phyloP scores from a whole-genome alignment of 2,888 invertebrate genomes.

The Himalopsyche kuldschensis region DNA sequence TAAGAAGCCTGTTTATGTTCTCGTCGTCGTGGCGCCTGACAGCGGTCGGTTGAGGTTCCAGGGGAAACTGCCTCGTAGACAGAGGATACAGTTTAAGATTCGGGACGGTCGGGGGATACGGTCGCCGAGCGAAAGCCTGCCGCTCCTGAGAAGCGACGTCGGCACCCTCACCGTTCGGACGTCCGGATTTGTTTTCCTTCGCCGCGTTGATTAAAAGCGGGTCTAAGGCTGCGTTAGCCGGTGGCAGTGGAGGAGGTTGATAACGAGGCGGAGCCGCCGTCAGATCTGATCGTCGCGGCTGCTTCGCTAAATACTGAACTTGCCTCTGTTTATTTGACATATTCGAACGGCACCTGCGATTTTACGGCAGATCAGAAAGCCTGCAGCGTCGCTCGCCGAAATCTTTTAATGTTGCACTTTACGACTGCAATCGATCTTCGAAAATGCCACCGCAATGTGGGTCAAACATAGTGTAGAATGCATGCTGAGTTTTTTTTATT shows the following conservation, averaged over 20 bases:
- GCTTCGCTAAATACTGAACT: slow-evolving; percentile 46
- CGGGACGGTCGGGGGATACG: slow-evolving; percentile 47
- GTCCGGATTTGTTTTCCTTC: background rate
- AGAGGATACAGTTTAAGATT: slow-evolving; percentile 29
- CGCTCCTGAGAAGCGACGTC: slow-evolving; percentile 50
- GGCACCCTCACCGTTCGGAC: background rate
- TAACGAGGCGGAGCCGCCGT: slow-evolving; percentile 70
- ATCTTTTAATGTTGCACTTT: background rate
- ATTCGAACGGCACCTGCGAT: slow-evolving; percentile 22
- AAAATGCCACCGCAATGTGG: background rate
- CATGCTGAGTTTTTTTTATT: background rate
- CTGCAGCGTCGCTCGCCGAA: background rate
- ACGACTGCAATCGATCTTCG: background rate
- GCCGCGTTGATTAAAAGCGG: background rate
- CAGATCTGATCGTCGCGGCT: slow-evolving; percentile 16
- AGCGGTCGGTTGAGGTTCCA: background rate
- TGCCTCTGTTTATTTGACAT: slow-evolving; percentile 54
- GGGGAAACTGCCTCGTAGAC: slow-evolving; percentile 4
- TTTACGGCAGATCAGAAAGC: background rate
- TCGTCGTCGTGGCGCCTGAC: slow-evolving; percentile 23
- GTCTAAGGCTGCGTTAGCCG: slow-evolving; percentile 44
- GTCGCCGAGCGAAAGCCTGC: slow-evolving; percentile 45
- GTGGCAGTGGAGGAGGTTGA: slow-evolving; percentile 74
- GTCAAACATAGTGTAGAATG: background rate
- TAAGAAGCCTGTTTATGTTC: slow-evolving; percentile 4